Conservation (phyloP, 2,113 vertebrate species). For the Hylia prasina region DNA sequence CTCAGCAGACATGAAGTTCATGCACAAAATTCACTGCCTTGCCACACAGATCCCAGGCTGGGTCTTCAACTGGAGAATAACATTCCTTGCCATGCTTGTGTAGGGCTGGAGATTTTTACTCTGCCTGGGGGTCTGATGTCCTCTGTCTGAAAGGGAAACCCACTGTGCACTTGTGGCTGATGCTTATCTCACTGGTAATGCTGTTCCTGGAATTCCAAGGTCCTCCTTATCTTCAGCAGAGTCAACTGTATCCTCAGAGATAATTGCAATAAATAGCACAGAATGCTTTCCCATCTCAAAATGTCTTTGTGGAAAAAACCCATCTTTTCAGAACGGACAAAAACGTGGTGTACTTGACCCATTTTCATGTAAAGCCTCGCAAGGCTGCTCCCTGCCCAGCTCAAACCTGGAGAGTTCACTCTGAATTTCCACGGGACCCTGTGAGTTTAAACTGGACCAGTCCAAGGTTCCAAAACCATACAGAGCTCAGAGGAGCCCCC, state of each 20-base stretch:
- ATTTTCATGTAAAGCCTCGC: neutral
- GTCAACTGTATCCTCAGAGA: neutral
- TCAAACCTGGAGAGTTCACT: neutral
- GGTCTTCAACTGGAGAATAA: neutral
- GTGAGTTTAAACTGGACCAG: neutral
- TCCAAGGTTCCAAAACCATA: fast-evolving
- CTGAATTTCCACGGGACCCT: fast-evolving
- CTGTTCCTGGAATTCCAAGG: neutral
- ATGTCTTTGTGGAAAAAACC: neutral
- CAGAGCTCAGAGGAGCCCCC: neutral
- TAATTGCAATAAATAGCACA: neutral
- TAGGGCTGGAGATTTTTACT: neutral
- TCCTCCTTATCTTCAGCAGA: neutral
- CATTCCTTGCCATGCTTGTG: neutral
- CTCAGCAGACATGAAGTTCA: fast-evolving
- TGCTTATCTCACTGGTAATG: neutral
- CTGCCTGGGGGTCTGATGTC: neutral
- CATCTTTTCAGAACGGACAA: neutral
- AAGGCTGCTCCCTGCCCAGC: neutral
- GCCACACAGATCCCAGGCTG: neutral
- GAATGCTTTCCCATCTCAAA: neutral
- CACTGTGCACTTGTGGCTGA: neutral
- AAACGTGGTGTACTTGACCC: neutral
- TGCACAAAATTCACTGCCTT: neutral
- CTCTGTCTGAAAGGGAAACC: neutral